Percentiles rank a stretch among this genome's conserved stretches.
Evolutionary conservation across 2,113 vertebrate genomes (phyloP).

Genomic region (Saccopteryx bilineata): DNA sequence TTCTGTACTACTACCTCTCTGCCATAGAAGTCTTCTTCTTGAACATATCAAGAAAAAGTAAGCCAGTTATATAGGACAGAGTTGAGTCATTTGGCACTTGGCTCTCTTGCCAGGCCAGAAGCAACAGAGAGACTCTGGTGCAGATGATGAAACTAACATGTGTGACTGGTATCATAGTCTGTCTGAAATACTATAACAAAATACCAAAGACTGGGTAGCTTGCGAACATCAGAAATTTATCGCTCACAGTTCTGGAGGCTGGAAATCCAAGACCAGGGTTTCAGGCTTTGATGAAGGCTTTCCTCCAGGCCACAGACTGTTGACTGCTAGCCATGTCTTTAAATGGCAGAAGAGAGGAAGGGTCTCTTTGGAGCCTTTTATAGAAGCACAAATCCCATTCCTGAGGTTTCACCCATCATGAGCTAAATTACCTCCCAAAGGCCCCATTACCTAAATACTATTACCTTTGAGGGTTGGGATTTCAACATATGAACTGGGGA

Average conservation of each 20-base stretch:
- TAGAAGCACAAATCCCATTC: background rate
- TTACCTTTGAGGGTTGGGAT: background rate
- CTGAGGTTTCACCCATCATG: background rate
- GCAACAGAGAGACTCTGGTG: background rate
- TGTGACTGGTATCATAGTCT: background rate
- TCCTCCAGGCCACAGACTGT: background rate
- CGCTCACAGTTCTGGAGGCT: background rate
- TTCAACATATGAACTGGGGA: background rate
- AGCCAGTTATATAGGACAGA: background rate
- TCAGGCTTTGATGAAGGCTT: background rate
- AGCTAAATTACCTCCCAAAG: background rate
- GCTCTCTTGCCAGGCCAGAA: background rate
- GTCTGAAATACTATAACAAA: background rate
- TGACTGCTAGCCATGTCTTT: background rate
- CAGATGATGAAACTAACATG: background rate
- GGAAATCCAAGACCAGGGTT: background rate
- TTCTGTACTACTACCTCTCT: background rate
- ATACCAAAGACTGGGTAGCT: background rate
- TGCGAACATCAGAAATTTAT: background rate
- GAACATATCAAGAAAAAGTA: background rate
- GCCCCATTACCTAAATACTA: background rate
- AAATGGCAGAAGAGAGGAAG: background rate
- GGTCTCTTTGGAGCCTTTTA: background rate
- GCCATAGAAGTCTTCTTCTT: background rate
- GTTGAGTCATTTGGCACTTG: background rate